phyloP scores from a whole-genome alignment of 2,888 invertebrate genomes.

The Cantharis flavilabris region DNA sequence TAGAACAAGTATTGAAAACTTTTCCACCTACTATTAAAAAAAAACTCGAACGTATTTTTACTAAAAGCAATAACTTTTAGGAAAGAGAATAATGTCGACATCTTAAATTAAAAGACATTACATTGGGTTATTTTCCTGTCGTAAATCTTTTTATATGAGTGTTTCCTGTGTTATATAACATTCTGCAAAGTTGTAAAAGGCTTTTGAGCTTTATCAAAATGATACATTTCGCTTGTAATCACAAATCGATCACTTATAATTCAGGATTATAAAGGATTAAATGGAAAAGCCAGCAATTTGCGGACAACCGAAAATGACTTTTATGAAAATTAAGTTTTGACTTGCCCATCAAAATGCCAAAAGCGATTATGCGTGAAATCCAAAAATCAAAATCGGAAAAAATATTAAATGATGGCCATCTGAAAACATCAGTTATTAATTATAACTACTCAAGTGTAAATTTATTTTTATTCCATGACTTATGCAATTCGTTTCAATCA shows the following conservation, averaged over 20 bases:
- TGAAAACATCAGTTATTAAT: not conserved
- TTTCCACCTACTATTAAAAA: not conserved
- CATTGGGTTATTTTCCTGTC: conserved; percentile 48
- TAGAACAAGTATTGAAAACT: not conserved
- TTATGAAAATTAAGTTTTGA: conserved; percentile 3
- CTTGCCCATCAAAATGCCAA: not conserved
- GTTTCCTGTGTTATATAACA: conserved; percentile 48
- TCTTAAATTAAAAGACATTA: conserved; percentile 54
- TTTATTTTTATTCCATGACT: not conserved
- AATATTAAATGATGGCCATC: not conserved
- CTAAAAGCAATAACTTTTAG: conserved; percentile 37
- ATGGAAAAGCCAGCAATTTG: conserved; percentile 3
- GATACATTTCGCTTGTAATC: conserved; percentile 30
- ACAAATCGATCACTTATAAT: conserved; percentile 21
- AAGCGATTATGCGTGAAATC: not conserved
- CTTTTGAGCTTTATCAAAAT: conserved; percentile 32
- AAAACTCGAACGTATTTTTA: conserved; percentile 24
- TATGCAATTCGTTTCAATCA: not conserved
- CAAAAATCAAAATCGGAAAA: not conserved
- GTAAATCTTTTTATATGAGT: conserved; percentile 54
- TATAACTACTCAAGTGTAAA: not conserved
- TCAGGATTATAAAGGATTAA: conserved; percentile 4
- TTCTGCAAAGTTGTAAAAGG: conserved; percentile 40
- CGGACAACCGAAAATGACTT: conserved; percentile 6
- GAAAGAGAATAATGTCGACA: conserved; percentile 47